Percentiles rank a stretch among this genome's conserved stretches.
phyloP scores from a whole-genome alignment of 2,797 vertebrate species.

The Poeciliopsis turneri region DNA sequence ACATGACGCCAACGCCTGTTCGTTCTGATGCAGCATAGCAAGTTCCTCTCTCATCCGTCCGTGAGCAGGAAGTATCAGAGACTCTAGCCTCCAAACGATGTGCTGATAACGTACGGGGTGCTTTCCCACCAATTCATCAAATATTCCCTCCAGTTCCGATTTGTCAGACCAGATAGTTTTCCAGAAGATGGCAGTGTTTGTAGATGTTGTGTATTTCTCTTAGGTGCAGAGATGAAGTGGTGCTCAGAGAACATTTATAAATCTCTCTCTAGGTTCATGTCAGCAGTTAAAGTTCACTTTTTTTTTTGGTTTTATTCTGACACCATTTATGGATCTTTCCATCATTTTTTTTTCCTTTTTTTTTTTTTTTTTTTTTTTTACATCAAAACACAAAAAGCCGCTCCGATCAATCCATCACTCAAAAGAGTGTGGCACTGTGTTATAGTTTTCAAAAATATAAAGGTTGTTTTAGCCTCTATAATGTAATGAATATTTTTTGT shows the following conservation, averaged over 20 bases:
- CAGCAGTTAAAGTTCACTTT: not conserved
- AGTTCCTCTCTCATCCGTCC: not conserved
- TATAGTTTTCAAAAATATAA: not conserved
- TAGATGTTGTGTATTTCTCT: not conserved
- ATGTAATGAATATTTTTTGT: too few relatives aligned
- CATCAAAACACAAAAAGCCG: not conserved
- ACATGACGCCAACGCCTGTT: not conserved
- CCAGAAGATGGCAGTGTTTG: constrained; percentile 3
- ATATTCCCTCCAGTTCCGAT: not conserved
- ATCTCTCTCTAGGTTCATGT: not conserved
- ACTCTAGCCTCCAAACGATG: not conserved
- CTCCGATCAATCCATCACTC: not conserved
- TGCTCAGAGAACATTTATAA: not conserved
- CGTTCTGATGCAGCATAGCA: not conserved
- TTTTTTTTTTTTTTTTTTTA: not conserved
- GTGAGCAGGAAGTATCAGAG: not conserved
- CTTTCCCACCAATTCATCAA: not conserved
- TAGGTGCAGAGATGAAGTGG: not conserved
- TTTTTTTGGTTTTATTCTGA: not conserved
- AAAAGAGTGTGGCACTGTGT: not conserved
- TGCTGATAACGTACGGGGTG: not conserved
- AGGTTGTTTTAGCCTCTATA: too few relatives aligned
- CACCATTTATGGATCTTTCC: not conserved
- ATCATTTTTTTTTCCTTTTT: not conserved
- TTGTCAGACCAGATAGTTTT: not conserved